These are phyloP conservation scores for Stomatorhinus walkeri DNA, from an alignment of 2,797 vertebrate species.

Conservation along the genomic window DNA sequence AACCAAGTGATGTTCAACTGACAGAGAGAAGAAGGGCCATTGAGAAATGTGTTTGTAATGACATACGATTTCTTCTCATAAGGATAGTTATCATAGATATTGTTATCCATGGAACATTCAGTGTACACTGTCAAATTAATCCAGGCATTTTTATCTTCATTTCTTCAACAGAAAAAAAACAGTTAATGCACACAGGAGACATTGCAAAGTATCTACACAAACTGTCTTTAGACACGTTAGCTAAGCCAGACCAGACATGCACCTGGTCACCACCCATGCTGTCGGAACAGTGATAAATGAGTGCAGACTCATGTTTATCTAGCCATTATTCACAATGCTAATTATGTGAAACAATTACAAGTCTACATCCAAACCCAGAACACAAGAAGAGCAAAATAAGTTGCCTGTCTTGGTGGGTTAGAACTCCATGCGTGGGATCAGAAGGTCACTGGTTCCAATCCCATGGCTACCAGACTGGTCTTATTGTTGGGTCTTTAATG, in stretches of 20 bases:
- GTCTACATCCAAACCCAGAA: not conserved
- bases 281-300: not conserved
- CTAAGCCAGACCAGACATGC: not conserved
- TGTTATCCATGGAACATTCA: not conserved
- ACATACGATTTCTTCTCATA: not conserved
- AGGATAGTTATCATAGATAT: not conserved
- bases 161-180: not conserved
- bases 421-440: not conserved
- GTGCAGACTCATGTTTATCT: not conserved
- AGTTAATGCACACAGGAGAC: not conserved
- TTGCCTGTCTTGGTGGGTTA: not conserved
- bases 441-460: not conserved
- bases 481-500: not conserved
- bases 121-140: slow-evolving; percentile 34
- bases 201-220: not conserved
- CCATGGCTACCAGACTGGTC: not conserved
- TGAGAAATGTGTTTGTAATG: slow-evolving; percentile 21
- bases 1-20: slow-evolving; percentile 25
- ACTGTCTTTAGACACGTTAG: not conserved
- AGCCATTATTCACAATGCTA: not conserved
- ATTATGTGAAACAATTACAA: not conserved
- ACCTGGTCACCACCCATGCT: not conserved
- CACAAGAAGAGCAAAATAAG: not conserved
- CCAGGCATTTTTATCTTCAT: slow-evolving; percentile 30
- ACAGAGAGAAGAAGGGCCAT: not conserved